Conservation (phyloP, 2,797 vertebrate species). For the Xenops minutus region DNA sequence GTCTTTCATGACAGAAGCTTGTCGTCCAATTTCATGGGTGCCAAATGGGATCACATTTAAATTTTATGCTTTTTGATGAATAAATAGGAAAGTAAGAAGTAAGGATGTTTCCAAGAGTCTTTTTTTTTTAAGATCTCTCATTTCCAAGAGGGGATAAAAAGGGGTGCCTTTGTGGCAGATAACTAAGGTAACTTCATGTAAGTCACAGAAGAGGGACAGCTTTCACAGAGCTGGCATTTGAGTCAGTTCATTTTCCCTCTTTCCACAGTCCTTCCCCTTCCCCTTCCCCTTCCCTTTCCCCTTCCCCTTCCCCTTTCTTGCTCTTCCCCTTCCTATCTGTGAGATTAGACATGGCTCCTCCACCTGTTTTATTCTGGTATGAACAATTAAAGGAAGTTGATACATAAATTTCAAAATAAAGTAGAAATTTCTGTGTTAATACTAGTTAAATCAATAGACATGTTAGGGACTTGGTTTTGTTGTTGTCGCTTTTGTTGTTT, state of each 20-base stretch:
- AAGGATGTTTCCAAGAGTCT: neutral
- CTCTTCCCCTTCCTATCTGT: neutral
- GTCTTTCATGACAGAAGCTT: neutral
- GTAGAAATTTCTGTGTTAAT: neutral
- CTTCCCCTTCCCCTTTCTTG: neutral
- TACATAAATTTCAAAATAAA: neutral
- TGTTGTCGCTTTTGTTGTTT: neutral
- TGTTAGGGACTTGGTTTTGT: neutral
- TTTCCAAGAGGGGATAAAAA: neutral
- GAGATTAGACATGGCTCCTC: neutral
- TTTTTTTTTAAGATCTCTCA: neutral
- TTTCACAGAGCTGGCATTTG: neutral
- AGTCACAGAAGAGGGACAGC: neutral
- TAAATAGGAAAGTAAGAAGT: neutral
- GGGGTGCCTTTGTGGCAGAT: accelerated
- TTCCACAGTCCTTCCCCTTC: neutral
- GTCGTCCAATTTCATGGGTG: neutral
- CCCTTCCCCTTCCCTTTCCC: neutral
- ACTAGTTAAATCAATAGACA: neutral
- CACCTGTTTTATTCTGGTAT: neutral
- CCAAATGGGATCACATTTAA: neutral
- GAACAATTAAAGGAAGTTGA: neutral
- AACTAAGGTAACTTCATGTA: neutral
- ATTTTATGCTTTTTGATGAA: neutral
- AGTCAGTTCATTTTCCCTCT: neutral